phyloP scores from a whole-genome alignment of 2,113 vertebrate species.

The Anhinga anhinga region DNA sequence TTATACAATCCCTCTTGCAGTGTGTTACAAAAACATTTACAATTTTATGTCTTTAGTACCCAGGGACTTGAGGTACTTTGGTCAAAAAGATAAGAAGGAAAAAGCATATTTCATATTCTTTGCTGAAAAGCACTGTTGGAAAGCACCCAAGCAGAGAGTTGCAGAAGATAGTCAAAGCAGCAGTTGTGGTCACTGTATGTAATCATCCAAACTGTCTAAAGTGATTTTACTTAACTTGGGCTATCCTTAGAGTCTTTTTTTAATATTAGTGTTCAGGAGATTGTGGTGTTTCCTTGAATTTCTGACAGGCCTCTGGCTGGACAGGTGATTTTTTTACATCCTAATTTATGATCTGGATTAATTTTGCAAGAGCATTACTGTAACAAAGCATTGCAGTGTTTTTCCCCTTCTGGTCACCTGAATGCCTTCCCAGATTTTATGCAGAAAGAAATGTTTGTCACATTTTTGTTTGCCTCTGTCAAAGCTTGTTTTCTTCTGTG shows the following conservation, averaged over 20 bases:
- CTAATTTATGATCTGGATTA: background rate
- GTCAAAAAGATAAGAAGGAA: background rate
- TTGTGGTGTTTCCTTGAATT: background rate
- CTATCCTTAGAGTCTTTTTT: background rate
- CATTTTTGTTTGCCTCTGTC: background rate
- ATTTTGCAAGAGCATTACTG: background rate
- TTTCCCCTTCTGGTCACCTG: background rate
- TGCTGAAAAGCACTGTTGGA: background rate
- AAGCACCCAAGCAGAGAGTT: background rate
- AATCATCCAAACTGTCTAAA: background rate
- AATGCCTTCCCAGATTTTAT: background rate
- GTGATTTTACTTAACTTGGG: background rate
- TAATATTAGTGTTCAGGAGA: background rate
- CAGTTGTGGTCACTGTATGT: background rate
- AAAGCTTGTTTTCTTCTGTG: background rate
- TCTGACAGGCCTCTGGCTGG: background rate
- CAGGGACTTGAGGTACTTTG: too few relatives aligned
- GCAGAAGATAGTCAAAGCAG: background rate
- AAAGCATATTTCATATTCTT: background rate
- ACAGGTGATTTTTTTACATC: background rate
- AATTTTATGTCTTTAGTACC: background rate
- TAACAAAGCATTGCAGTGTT: background rate
- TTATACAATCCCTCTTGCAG: background rate
- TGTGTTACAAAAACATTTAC: background rate
- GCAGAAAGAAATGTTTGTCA: background rate